Base-by-base conservation (phyloP, 2,797 vertebrate species). In the Acipenser ruthenus region DNA sequence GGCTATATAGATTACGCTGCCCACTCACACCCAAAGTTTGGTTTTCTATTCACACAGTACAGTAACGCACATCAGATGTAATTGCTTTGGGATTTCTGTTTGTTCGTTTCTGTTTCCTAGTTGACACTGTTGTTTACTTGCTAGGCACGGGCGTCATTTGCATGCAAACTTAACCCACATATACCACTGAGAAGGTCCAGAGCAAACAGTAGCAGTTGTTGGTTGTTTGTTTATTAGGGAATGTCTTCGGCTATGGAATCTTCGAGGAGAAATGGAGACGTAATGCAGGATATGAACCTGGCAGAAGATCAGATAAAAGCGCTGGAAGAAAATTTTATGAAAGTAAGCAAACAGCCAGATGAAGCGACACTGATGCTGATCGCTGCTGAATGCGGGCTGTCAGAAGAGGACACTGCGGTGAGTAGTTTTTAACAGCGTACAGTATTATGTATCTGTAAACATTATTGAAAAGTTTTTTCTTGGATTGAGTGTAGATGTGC, bases 241-340 rank as follows among this genome's bases (percentile, higher is more conserved):
- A 37, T 37, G 37, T 37, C 37, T 37, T 37, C 3, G 37, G 0
- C 37, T 37, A 37, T 37, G 37, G 37, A 37, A 5, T 37, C 55
- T 58, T 58, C 55, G 3, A 58, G 12, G 55, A 62, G 62, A 63
- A 67, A 62, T 64, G 64, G 65, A 53, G 71, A 65, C 52, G 69
- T 49, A 12, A 66, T 50, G 71, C 72, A 74, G 15, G 37, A 61
- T 50, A 49, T 74, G 77, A 76, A 81, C 55, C 86, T 90, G 77
- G 90, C 89, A 1, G 84, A 93, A 64, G 90, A 96, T 12, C 96
- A 98, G 86, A 56, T 91, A 55, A 83, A 88, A 74, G 78, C 91
- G 68, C 86, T 99, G 87, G 96, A 99, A 82, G 78, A 93, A 51
- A 93, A 92, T 71, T 99, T 97, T 78, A 87, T 66, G 71, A 93